phyloP scores from a whole-genome alignment of 2,888 invertebrate species.

The Athalia circularis region DNA sequence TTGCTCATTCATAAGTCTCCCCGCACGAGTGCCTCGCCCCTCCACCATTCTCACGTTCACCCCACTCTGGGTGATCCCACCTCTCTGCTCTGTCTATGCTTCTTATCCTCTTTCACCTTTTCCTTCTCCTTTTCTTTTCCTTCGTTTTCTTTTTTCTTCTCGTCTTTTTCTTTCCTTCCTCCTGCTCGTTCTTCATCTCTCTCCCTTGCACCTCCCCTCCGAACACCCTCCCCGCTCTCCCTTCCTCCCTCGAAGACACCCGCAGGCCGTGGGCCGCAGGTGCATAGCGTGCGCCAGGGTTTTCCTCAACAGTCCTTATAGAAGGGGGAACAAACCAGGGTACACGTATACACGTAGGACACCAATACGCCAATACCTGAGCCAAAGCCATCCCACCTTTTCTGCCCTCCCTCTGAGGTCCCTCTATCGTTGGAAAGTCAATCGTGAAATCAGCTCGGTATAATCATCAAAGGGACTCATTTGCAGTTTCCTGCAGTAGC shows the following conservation, averaged over 20 bases:
- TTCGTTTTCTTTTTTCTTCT: constrained; percentile 47
- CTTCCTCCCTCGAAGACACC: constrained; percentile 51
- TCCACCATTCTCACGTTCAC: constrained; percentile 47
- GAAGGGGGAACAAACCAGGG: not conserved
- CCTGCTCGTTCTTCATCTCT: constrained; percentile 54
- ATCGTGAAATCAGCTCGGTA: not conserved
- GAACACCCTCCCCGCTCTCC: constrained; percentile 46
- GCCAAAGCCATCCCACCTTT: not conserved
- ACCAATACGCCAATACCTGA: not conserved
- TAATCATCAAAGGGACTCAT: too few relatives aligned
- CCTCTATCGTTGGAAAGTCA: not conserved
- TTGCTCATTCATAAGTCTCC: constrained; percentile 53
- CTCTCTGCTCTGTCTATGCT: constrained; percentile 47
- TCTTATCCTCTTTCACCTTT: constrained; percentile 47
- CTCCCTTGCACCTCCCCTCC: constrained; percentile 48
- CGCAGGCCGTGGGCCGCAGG: constrained; percentile 58
- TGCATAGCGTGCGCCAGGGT: constrained; percentile 5
- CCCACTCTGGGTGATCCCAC: constrained; percentile 52
- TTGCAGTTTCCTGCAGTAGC: too few relatives aligned
- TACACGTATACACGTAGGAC: not conserved
- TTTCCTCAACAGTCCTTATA: not conserved
- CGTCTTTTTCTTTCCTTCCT: constrained; percentile 33
- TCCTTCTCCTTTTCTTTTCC: constrained; percentile 49
- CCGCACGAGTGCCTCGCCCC: constrained; percentile 26
- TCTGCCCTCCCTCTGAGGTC: too few relatives aligned